Percentiles rank a stretch among this genome's conserved stretches.
These are phyloP conservation scores for Antheraea yamamai DNA, from an alignment of 2,888 invertebrate species.

Conservation along the genomic window DNA sequence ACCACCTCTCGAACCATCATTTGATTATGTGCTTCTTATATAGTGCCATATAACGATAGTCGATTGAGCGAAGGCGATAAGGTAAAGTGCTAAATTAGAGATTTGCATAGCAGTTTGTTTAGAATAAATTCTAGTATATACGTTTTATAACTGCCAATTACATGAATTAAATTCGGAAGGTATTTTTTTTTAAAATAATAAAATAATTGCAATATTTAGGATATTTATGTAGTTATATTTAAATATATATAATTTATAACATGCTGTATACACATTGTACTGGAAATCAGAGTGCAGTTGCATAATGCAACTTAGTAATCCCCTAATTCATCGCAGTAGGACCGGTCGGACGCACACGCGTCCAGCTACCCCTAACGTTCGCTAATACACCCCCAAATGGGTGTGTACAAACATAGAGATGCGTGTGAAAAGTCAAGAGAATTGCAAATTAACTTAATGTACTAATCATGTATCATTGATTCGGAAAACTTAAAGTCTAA, in stretches of 20 bases:
- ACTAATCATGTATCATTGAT: neutral
- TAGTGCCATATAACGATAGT: too few species aligned
- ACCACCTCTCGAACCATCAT: too few species aligned
- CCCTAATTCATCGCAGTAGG: slow-evolving; percentile 76
- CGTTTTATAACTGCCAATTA: too few species aligned
- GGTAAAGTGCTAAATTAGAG: too few species aligned
- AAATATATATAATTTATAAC: neutral
- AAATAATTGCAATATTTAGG: too few species aligned
- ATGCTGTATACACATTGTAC: slow-evolving; percentile 35
- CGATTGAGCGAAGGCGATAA: too few species aligned
- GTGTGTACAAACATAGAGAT: slow-evolving; percentile 62
- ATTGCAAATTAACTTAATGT: slow-evolving; percentile 52
- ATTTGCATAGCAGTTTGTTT: too few species aligned
- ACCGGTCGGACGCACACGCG: slow-evolving; percentile 50
- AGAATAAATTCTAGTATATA: too few species aligned
- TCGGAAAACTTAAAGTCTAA: neutral
- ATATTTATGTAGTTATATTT: too few species aligned
- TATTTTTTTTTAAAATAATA: too few species aligned
- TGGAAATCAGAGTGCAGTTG: slow-evolving; percentile 81
- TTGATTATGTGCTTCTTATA: too few species aligned
- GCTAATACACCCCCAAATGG: slow-evolving; percentile 68
- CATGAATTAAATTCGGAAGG: too few species aligned
- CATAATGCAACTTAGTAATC: slow-evolving; percentile 77
- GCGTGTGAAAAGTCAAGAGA: slow-evolving; percentile 80
- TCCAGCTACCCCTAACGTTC: slow-evolving; percentile 53